These are phyloP conservation scores for Eueides isabella DNA, from an alignment of 1,140 invertebrate genomes.

Conservation along the genomic window DNA sequence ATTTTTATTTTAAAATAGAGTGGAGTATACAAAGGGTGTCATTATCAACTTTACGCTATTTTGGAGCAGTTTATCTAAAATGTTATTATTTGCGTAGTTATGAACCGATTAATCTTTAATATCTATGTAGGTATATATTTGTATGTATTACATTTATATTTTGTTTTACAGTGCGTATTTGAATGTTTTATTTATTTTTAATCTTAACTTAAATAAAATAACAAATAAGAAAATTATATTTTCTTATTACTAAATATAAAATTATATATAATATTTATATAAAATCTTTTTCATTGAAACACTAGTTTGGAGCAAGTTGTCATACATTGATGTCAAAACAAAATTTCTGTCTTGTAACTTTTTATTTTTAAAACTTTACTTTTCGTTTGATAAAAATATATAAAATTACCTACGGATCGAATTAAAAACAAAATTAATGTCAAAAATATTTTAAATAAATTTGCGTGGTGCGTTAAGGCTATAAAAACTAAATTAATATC, in stretches of 20 bases:
- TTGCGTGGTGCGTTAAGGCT: slow-evolving; percentile 50
- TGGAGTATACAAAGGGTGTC: background rate
- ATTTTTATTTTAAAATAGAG: background rate
- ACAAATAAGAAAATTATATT: too few species aligned
- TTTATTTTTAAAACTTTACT: slow-evolving; percentile 16
- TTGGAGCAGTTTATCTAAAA: too few species aligned
- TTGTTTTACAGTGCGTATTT: background rate
- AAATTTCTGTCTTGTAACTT: background rate
- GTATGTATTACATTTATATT: background rate
- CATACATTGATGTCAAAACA: background rate
- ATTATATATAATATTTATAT: slow-evolving; percentile 26
- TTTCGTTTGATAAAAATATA: background rate
- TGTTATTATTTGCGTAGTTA: background rate
- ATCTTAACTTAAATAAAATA: background rate
- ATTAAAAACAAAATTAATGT: slow-evolving; percentile 9
- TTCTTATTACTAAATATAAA: background rate
- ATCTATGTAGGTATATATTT: background rate
- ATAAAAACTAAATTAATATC: slow-evolving; percentile 23
- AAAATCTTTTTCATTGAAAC: background rate
- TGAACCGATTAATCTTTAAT: background rate
- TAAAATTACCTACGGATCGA: background rate
- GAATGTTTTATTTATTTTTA: background rate
- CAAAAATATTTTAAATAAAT: slow-evolving; percentile 23
- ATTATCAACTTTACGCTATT: background rate
- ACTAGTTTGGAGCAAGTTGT: background rate